phyloP scores from a whole-genome alignment of 1,140 invertebrate genomes.

The Neocloeon triangulifer region DNA sequence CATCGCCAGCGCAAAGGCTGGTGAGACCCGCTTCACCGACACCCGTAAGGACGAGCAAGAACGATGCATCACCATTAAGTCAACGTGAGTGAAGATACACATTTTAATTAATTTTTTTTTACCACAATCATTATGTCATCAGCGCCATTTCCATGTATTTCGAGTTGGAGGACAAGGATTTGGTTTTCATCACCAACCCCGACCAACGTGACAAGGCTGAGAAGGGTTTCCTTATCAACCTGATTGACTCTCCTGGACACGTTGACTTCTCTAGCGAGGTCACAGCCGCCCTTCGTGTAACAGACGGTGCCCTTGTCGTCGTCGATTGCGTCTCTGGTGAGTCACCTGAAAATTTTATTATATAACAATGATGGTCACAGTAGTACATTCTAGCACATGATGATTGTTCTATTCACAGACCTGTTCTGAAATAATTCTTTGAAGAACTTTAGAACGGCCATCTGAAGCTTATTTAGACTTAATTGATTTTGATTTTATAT shows the following conservation, averaged over 20 bases:
- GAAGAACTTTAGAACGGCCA: not conserved
- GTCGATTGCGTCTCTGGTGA: slow-evolving; percentile 98
- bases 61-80: slow-evolving; percentile 99
- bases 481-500: too few relatives aligned
- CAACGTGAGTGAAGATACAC: slow-evolving; percentile 58
- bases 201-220: slow-evolving; percentile 75
- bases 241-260: slow-evolving; percentile 98
- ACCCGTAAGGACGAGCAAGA: slow-evolving; percentile 99
- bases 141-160: slow-evolving; percentile 98
- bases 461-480: not conserved
- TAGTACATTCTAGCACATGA: too few relatives aligned
- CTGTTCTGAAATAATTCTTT: too few relatives aligned
- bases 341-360: too few relatives aligned
- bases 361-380: too few relatives aligned
- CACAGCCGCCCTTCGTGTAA: slow-evolving; percentile 94
- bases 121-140: slow-evolving; percentile 5
- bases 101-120: slow-evolving; percentile 1
- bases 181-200: slow-evolving; percentile 64
- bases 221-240: slow-evolving; percentile 95
- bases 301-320: slow-evolving; percentile 95
- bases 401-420: too few relatives aligned
- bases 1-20: slow-evolving; percentile 93
- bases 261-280: slow-evolving; percentile 99
- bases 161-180: slow-evolving; percentile 78
- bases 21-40: slow-evolving; percentile 97